Evolutionary conservation across 2,888 invertebrate genomes (phyloP), one percentile per base, ranked within the genome.

Genomic region (Torymus aiolomorphi): DNA sequence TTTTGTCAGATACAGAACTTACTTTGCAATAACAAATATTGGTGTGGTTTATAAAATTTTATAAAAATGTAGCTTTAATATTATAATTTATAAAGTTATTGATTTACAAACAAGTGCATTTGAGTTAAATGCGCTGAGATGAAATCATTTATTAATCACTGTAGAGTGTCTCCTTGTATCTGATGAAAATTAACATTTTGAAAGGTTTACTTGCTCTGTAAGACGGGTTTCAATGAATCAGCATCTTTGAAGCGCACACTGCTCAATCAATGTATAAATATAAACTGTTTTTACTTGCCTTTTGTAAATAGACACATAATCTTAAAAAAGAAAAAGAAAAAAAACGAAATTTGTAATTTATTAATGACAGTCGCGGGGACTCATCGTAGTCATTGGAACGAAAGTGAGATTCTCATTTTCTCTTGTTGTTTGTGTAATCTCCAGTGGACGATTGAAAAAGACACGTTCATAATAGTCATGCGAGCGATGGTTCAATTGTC

Each of bases 281-380:
- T 12, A 73, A 57, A 65, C 24, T 4, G 12, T 73, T 75, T 69
- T 63, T 63, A 76, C 62, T 57, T 69, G 61, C 63, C 71, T 75
- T 56, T 62, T 73, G 69, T 80, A 80, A 66, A 80, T 71, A 80
- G 2, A 42, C 67, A 31, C 20, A 16, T 49, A 70, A 12, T 57
- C 49, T 65, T 57, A 61, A 2, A 76, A 5, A 61, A 57, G 62
- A 54, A 61, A 42, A 8, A 42, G 8, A 42, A 42, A 42, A 42
- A 42, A 42, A 42, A 8, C 42, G 42, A 42, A 42, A 42, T 42
- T 8, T 42, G 5, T 42, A 42, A 42, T 8, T 72, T 72, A 67
- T 62, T 80, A 71, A 67, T 54, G 4, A 69, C 2, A 49, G 11
- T 14, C 13, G 16, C 51, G 10, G 51, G 11, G 13, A 31, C 8